phyloP scores from a whole-genome alignment of 2,113 vertebrate genomes.

The Ramphastos sulfuratus region DNA sequence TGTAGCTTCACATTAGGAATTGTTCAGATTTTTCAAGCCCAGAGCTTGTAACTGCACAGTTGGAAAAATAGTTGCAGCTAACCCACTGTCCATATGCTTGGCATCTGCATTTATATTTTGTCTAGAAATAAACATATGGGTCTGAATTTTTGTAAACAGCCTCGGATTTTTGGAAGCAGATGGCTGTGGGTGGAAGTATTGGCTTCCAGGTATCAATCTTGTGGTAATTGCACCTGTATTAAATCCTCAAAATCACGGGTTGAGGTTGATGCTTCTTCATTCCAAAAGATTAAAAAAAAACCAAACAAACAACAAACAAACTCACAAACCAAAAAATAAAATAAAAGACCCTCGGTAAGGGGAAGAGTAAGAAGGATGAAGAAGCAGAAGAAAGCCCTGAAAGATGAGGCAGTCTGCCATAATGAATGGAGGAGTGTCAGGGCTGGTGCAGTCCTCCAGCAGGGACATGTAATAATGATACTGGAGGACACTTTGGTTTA shows the following conservation, averaged over 20 bases:
- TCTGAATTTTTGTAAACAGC: slow-evolving; percentile 49
- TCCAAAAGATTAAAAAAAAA: neutral
- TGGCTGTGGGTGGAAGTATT: slow-evolving; percentile 36
- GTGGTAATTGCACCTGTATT: neutral
- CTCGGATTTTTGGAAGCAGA: slow-evolving; percentile 44
- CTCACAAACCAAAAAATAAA: neutral
- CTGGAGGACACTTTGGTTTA: neutral
- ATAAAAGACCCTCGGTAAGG: neutral
- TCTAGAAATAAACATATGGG: slow-evolving; percentile 61
- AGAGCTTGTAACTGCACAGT: slow-evolving; percentile 35
- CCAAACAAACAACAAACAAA: too few relatives aligned
- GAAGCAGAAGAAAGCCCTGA: neutral
- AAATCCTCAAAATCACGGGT: neutral
- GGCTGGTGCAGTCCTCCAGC: neutral
- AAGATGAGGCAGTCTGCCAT: neutral
- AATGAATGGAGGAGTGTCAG: neutral
- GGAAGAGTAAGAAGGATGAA: neutral
- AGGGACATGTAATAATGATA: neutral
- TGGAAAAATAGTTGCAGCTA: slow-evolving; percentile 60
- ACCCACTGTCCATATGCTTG: slow-evolving; percentile 60
- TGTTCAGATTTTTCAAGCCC: slow-evolving; percentile 49
- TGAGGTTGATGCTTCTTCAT: neutral
- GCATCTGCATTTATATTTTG: slow-evolving; percentile 59
- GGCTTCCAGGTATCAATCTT: slow-evolving; percentile 18
- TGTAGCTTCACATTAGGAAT: slow-evolving; percentile 35